Conservation (phyloP, 1,140 invertebrate genomes). For the Brachionus rotundiformis region DNA sequence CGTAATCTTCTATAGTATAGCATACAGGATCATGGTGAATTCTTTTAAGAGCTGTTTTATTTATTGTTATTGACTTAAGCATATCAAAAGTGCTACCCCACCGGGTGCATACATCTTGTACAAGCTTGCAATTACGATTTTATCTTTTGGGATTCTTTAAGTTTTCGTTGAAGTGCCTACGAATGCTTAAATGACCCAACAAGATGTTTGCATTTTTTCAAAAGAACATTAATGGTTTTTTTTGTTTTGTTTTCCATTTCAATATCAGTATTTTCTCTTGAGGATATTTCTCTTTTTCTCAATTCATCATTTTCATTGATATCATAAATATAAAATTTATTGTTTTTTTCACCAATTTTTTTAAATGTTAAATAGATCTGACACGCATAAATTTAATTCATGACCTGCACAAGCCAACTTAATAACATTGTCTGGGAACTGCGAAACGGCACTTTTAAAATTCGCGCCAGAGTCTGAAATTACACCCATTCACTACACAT, state of each 20-base stretch:
- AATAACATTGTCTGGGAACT: neutral
- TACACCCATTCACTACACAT: slow-evolving; percentile 3
- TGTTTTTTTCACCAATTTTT: slow-evolving; percentile 22
- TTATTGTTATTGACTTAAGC: slow-evolving; percentile 4
- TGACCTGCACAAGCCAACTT: slow-evolving; percentile 37
- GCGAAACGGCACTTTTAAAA: slow-evolving; percentile 20
- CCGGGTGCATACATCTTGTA: slow-evolving; percentile 35
- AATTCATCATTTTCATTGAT: slow-evolving; percentile 22
- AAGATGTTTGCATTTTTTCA: slow-evolving; percentile 37
- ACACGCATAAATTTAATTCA: slow-evolving; percentile 32
- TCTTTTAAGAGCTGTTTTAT: slow-evolving; percentile 3
- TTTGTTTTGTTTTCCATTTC: neutral
- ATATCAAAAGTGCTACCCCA: slow-evolving; percentile 12
- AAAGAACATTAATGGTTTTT: neutral
- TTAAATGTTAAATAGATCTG: slow-evolving; percentile 25
- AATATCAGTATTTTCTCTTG: neutral
- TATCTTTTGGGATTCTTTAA: slow-evolving; percentile 5
- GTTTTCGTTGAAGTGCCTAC: slow-evolving; percentile 16
- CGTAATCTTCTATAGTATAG: neutral
- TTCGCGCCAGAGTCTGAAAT: slow-evolving; percentile 34
- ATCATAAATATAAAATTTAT: slow-evolving; percentile 24
- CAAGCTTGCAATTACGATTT: slow-evolving; percentile 33
- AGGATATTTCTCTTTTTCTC: slow-evolving; percentile 16
- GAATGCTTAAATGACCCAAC: slow-evolving; percentile 33
- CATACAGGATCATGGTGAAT: slow-evolving; percentile 3